These are phyloP conservation scores for Thamnaconus septentrionalis DNA, from an alignment of 2,113 vertebrate genomes.

Conservation along the genomic window DNA sequence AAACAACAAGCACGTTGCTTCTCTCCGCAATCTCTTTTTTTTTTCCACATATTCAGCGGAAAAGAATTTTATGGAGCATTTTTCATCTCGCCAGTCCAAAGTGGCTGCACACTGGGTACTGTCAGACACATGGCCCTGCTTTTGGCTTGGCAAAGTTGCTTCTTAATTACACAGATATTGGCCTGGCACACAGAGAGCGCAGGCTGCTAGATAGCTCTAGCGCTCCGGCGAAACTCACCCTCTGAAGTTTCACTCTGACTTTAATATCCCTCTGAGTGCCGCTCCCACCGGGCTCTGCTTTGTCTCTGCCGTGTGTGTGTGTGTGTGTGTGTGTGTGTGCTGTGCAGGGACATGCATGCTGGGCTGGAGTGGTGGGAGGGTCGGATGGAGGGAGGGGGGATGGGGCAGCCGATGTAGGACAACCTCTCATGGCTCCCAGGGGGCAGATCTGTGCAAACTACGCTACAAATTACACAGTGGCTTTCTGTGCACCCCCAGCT, in stretches of 20 bases:
- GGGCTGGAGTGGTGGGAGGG: constrained; percentile 35
- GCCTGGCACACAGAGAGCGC: constrained; percentile 49
- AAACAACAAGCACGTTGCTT: constrained; percentile 36
- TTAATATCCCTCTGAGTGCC: constrained; percentile 50
- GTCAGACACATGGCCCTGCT: constrained; percentile 62
- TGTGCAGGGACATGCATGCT: constrained; percentile 37
- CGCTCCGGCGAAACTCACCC: constrained; percentile 55
- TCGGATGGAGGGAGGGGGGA: constrained; percentile 9
- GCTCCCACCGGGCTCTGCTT: constrained; percentile 61
- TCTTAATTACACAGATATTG: constrained; percentile 70
- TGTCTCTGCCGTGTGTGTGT: constrained; percentile 32
- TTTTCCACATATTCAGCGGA: constrained; percentile 77
- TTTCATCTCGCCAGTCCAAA: constrained; percentile 64
- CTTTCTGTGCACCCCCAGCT: constrained; percentile 63
- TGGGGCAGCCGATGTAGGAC: constrained; percentile 42
- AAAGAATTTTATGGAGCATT: constrained; percentile 71
- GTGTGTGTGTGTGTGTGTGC: constrained; percentile 1
- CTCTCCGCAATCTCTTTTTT: constrained; percentile 19
- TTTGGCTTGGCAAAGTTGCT: constrained; percentile 50
- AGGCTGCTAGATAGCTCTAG: constrained; percentile 63
- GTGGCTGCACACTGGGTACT: constrained; percentile 48
- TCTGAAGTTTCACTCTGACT: constrained; percentile 65
- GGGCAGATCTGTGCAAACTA: constrained; percentile 65
- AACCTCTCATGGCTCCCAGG: constrained; percentile 60
- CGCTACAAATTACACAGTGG: constrained; percentile 74